These are phyloP conservation scores for Cydia fagiglandana DNA, from an alignment of 1,140 invertebrate species.

Conservation along the genomic window DNA sequence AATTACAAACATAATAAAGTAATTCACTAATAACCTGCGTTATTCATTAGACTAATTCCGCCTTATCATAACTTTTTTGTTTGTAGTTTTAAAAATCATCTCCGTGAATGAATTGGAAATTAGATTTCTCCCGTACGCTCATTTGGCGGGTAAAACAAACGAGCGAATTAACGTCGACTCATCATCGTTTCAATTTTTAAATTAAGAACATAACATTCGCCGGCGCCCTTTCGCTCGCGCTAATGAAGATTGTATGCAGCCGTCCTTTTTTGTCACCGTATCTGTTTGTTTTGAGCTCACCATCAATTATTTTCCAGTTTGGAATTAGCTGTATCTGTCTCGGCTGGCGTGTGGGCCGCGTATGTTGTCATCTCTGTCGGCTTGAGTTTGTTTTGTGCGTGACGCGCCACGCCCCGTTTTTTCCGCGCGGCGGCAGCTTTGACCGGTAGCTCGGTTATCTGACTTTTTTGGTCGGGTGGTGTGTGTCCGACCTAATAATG, in stretches of 20 bases:
- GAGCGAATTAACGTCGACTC: conserved; percentile 49
- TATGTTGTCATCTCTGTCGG: conserved; percentile 56
- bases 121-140: conserved; percentile 57
- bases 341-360: conserved; percentile 37
- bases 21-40: conserved; percentile 68
- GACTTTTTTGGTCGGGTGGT: conserved; percentile 59
- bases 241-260: conserved; percentile 67
- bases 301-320: conserved; percentile 77
- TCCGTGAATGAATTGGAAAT: conserved; percentile 61
- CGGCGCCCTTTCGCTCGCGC: conserved; percentile 54
- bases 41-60: conserved; percentile 59
- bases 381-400: conserved; percentile 76
- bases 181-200: conserved; percentile 57
- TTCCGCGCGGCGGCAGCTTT: conserved; percentile 62
- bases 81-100: conserved; percentile 56
- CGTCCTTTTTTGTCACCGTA: conserved; percentile 73
- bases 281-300: conserved; percentile 75
- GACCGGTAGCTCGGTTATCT: conserved; percentile 70
- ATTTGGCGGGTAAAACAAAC: conserved; percentile 42
- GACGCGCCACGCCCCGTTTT: conserved; percentile 67
- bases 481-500: conserved; percentile 68
- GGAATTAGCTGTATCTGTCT: conserved; percentile 68
- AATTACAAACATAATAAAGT: conserved; percentile 57
- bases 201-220: conserved; percentile 58
- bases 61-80: conserved; percentile 58